phyloP scores from a whole-genome alignment of 35 echinoderm and acorn worm species.

The Amphiura filiformis region DNA sequence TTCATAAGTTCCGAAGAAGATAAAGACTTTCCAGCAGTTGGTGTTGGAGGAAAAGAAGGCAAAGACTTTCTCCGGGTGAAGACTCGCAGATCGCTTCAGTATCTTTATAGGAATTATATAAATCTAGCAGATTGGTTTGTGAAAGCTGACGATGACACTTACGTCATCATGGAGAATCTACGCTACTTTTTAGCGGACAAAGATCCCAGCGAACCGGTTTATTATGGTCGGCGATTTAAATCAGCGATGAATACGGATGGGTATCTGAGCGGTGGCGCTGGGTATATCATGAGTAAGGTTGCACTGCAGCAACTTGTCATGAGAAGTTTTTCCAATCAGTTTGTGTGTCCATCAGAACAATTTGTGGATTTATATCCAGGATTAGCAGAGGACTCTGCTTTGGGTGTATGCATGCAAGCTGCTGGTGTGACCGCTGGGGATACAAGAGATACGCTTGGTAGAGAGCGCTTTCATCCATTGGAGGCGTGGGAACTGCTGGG shows the following conservation, averaged over 20 bases:
- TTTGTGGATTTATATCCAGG: neutral
- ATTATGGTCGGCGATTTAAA: slow-evolving; percentile 30
- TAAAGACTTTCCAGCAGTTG: slow-evolving; percentile 19
- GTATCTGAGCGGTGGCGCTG: slow-evolving; percentile 66
- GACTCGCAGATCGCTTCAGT: slow-evolving; percentile 48
- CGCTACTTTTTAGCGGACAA: slow-evolving; percentile 39
- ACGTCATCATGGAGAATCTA: slow-evolving; percentile 61
- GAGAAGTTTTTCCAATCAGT: neutral
- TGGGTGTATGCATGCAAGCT: slow-evolving; percentile 69
- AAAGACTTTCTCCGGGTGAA: slow-evolving; percentile 41
- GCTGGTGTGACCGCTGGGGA: slow-evolving; percentile 72
- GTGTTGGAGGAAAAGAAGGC: slow-evolving; percentile 32
- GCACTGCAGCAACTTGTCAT: neutral
- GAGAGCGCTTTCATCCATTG: slow-evolving; percentile 93
- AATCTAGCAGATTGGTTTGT: slow-evolving; percentile 62
- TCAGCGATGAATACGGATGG: neutral
- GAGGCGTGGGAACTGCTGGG: slow-evolving; percentile 33
- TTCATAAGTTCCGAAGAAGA: slow-evolving; percentile 26
- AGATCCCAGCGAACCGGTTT: slow-evolving; percentile 26
- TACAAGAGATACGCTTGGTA: slow-evolving; percentile 50
- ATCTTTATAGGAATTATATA: slow-evolving; percentile 25
- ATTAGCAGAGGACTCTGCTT: slow-evolving; percentile 78
- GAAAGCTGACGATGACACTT: slow-evolving; percentile 76
- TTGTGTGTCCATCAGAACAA: neutral
- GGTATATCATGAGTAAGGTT: slow-evolving; percentile 60